Evolutionary conservation across 2,888 invertebrate species (phyloP).

Genomic region (Nowickia ferox): DNA sequence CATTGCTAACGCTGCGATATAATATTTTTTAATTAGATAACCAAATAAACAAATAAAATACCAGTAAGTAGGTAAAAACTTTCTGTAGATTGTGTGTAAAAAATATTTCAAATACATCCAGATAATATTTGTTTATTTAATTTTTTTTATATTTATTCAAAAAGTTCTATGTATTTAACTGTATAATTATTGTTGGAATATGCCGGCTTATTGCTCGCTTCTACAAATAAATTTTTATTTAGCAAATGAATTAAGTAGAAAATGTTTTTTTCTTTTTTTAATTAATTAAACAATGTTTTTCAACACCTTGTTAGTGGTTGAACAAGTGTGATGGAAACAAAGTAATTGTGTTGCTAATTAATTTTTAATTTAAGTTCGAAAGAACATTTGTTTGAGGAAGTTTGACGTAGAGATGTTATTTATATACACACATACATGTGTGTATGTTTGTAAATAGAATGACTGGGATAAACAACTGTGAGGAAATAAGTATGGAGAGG

Average conservation of each 20-base stretch:
- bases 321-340: neutral
- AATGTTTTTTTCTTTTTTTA: neutral
- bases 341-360: slow-evolving; percentile 22
- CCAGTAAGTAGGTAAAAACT: slow-evolving; percentile 44
- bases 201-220: slow-evolving; percentile 48
- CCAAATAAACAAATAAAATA: slow-evolving; percentile 56
- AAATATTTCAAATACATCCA: slow-evolving; percentile 14
- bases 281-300: slow-evolving; percentile 39
- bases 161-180: slow-evolving; percentile 63
- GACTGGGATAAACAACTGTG: no score
- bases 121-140: slow-evolving; percentile 33
- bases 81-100: slow-evolving; percentile 12
- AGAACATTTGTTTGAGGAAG: neutral
- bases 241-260: slow-evolving; percentile 32
- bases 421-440: no score
- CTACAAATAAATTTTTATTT: slow-evolving; percentile 30
- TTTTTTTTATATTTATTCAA: slow-evolving; percentile 45
- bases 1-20: slow-evolving; percentile 39
- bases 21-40: slow-evolving; percentile 65
- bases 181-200: slow-evolving; percentile 57
- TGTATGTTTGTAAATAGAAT: no score
- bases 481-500: no score
- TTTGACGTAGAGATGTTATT: neutral
- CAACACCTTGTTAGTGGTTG: slow-evolving; percentile 39
- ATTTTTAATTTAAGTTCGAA: slow-evolving; percentile 1